phyloP scores from a whole-genome alignment of 2,888 invertebrate species.

The Drosophila aldrichi region DNA sequence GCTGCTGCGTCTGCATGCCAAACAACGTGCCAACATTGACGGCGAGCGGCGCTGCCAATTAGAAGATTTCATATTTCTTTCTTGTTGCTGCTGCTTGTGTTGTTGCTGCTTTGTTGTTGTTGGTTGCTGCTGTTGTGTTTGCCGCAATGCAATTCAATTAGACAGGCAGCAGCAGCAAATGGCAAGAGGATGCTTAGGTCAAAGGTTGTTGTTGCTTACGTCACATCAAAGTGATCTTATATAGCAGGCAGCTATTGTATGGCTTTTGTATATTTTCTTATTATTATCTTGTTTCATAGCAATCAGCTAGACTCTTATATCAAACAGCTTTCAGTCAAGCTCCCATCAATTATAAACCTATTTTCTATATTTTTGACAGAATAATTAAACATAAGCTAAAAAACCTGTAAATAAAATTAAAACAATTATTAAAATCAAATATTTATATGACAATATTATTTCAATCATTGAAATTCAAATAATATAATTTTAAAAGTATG shows the following conservation, averaged over 20 bases:
- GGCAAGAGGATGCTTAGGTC: constrained; percentile 32
- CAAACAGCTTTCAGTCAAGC: background rate
- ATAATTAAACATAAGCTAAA: too few species aligned
- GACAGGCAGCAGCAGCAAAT: constrained; percentile 18
- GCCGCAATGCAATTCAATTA: constrained; percentile 67
- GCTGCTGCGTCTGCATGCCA: constrained; percentile 64
- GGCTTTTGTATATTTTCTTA: background rate
- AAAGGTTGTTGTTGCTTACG: constrained; percentile 22
- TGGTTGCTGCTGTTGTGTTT: constrained; percentile 16
- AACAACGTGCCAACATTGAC: constrained; percentile 72
- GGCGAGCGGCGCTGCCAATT: constrained; percentile 67
- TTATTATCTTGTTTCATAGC: background rate
- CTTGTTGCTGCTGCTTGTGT: constrained; percentile 20
- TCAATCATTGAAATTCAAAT: too few species aligned
- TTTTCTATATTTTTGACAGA: too few species aligned
- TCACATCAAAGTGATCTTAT: constrained; percentile 4
- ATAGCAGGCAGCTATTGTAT: constrained; percentile 14
- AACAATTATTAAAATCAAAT: background rate
- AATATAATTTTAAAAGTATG: too few species aligned
- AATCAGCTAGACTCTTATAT: background rate
- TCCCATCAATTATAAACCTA: too few species aligned
- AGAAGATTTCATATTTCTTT: constrained; percentile 73
- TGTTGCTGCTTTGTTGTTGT: constrained; percentile 7
- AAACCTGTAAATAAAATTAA: background rate
- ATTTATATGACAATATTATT: too few species aligned